Base-by-base conservation (phyloP, 1,140 invertebrate species). In the Sminthurinus signatus region DNA sequence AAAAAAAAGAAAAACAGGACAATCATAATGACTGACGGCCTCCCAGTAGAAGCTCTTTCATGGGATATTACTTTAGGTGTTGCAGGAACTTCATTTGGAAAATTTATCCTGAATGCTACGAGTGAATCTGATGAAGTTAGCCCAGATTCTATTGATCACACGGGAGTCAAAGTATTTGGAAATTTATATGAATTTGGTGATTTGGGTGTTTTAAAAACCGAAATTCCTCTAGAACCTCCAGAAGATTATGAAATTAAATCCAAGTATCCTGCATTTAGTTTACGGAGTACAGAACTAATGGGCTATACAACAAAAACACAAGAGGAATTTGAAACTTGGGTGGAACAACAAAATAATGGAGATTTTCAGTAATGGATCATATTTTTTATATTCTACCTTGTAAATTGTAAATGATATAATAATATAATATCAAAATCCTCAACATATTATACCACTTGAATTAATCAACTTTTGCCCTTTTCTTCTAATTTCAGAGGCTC, bases 111-210 rank as follows among this genome's bases (percentile, higher is more conserved):
- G 2, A 54, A 64, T 69, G 31, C 44, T 15, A 67, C 65, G 2
- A 65, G 62, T 36, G 61, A 62, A 21, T 65, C 60, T 0, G 28
- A 29, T 10, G 63, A 65, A 23, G 61, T 58, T 27, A 32, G 32
- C 12, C 69, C 69, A 15, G 65, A 68, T 12, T 62, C 69, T 5
- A 43, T 71, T 21, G 69, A 71, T 42, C 69, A 71, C 46, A 63
- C 64, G 17, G 69, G 69, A 3, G 0, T 71, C 1, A 65, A 62
- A 28, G 64, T 71, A n/a, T 71, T 62, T 43, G 60, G 60, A 21
- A 50, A 60, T 44, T 27, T 71, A 1, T 71, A 71, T 44, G 69
- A 71, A 59, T 71, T 63, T 55, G 69, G 69, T 10, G 69, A 71
- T 54, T 29, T 65, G 21, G 69, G 69, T 3, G 60, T 71, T 42